Evolutionary conservation across 2,888 invertebrate genomes (phyloP), one percentile per base, ranked within the genome.

Genomic region (Drosophila fulvimacula): DNA sequence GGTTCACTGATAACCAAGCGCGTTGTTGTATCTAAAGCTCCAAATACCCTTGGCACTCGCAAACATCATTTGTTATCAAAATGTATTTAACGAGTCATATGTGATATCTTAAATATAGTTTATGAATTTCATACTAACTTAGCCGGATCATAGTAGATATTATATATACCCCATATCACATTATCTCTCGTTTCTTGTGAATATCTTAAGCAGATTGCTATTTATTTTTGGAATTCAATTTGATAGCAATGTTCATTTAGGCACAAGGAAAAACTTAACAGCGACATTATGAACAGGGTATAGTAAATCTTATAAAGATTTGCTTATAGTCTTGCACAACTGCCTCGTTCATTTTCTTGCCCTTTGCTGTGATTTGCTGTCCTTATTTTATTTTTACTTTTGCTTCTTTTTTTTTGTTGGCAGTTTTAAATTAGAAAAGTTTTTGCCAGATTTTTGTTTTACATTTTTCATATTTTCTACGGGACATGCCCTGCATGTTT

Each of bases 381-480:
- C 68, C 67, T 79, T 75, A 62, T 71, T 83, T 83, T 69, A 67
- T 63, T 70, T 70, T 69, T 65, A 44, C 48, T 69, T 55, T 51
- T 34, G 52, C 56, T 64, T 53, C 46, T 66, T 68, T 79, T 82
- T 76, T 73, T 80, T 73, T 85, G 82, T 88, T 85, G 80, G 90
- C 85, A 88, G 88, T 85, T 85, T 85, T 85, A 85, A 85, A 85
- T 85, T 85, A 85, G 85, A 85, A 85, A 85, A 85, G 85, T 85
- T 85, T 82, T 85, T 67, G 83, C 86, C 81, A 86, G 83, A 86
- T 86, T 82, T 89, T 89, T 86, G 81, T 85, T 85, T 89, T 80
- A 81, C 88, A 82, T 89, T 80, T 84, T 89, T 88, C 88, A 89
- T 88, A 88, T 89, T 85, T 89, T 85, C 88, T 73, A 78, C 82